Base-by-base conservation (phyloP, 1,140 invertebrate genomes). In the Helicorthomorpha holstii region DNA sequence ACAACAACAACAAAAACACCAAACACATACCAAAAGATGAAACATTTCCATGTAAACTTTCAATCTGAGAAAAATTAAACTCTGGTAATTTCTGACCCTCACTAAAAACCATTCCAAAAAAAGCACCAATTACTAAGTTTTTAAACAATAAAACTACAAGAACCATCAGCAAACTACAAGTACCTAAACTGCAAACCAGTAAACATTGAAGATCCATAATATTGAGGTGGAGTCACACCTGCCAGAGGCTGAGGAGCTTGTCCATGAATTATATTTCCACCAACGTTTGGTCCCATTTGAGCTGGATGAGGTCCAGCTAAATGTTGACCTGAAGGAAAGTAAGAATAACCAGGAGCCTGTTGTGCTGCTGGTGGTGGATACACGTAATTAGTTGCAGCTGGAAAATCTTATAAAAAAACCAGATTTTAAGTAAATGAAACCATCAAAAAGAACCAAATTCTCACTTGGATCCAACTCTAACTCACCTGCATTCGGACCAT, bases 71-170 rank as follows among this genome's bases (percentile, higher is more conserved):
- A 25, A 59, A 59, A 29, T 56, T 44, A 38, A 59, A 59, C 34
- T 59, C 54, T 21, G 58, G 58, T 4, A 59, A 46, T 26, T 58
- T 55, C 48, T 58, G 56, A 1, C 58, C 58, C 54, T 58, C 58
- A 49, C 53, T 59, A 29, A 57, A 58, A 2, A 49, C 52, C 14
- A 57, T 27, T n/a, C n/a, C n/a, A n/a, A n/a, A n/a, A n/a, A n/a
- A n/a, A n/a, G n/a, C n/a, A n/a, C n/a, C n/a, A n/a, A n/a, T n/a
- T n/a, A n/a, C n/a, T n/a, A n/a, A n/a, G n/a, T n/a, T n/a, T n/a
- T n/a, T n/a, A n/a, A 38, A 38, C 10, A 38, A 38, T 38, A 38
- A n/a, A 10, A 7, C 19, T 46, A 10, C 12, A 14, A 14, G 4
- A n/a, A 24, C 10, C 22, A 46, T 46, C 45, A 7, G 19, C 12